Base-by-base conservation (phyloP, 1,140 invertebrate species). In the Odontomachus brunneus region DNA sequence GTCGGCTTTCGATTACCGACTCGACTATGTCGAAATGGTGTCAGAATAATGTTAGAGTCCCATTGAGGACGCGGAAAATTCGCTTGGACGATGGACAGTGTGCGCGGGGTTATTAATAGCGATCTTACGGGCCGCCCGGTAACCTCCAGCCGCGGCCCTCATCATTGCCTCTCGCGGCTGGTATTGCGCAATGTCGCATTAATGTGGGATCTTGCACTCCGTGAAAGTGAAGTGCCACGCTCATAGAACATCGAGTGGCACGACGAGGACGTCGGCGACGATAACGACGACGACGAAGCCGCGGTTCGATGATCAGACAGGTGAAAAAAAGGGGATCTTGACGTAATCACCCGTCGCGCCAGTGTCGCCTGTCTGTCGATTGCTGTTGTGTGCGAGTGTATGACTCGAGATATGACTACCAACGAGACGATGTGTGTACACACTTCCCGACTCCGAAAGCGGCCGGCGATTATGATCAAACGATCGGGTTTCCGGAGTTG, bases 81-180 rank as follows among this genome's bases (percentile, higher is more conserved):
- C 4, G 29, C 11, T 12, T 5, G 38, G 26, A 76, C 14, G 19
- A 72, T 66, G 59, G n/a, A 75, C 51, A 69, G n/a, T 29, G 44
- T 78, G 69, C 69, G 49, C 51, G 17, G 3, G 4, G 24, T 59
- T 80, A 69, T 78, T 78, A 80, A 71, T 69, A 80, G 38, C n/a
- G 22, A 65, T 22, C 44, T 3, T 71, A 14, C 14, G 19, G 69
- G 33, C 2, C 38, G 51, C 49, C 69, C 17, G 69, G n/a, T 80
- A 71, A 69, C n/a, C 51, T 80, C 33, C n/a, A 17, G 38, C 12
- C 9, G 17, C 33, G 48, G 4, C 33, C 14, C 33, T 80, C 38
- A 44, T 80, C 57, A 80, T 80, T 80, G 75, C 49, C 49, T 78
- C 55, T 24, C 51, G 53, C 48, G 22, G 33, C 17, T 57, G 44